Base-by-base conservation (phyloP, 2,888 invertebrate species). In the Brachycybe producta region DNA sequence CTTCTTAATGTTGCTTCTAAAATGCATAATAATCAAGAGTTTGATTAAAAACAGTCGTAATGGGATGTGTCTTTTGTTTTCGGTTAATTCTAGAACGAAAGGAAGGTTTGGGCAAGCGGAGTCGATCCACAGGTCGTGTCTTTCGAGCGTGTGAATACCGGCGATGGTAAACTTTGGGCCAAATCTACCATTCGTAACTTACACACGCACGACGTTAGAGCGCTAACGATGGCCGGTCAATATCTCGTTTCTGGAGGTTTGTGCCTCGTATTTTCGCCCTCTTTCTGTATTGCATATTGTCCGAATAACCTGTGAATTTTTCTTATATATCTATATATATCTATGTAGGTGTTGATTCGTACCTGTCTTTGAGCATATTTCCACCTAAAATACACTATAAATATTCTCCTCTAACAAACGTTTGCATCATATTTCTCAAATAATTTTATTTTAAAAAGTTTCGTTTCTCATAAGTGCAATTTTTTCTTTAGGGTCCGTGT, bases 201-300 rank as follows among this genome's bases (percentile, higher is more conserved):
- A 44, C 92, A 94, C 65, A 79, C 80, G 42, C 88, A 94, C 65
- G 91, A 91, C 69, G 86, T 94, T 1, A 76, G 82, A 59, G 76
- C 80, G 0, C 66, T 92, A 45, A 71, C 76, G 2, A 70, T 80
- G 34, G 71, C 75, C 44, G 75, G 74, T 8, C 73, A 77, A 4
- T 76, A 75, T 61, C 69, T 91, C 17, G 76, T 83, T 58, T 87
- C 90, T 1, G 85, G 80, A 52, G 91, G 73, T 72, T 26, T n/a
- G 40, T n/a, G 8, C n/a, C n/a, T n/a, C n/a, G n/a, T n/a, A n/a
- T n/a, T n/a, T n/a, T n/a, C n/a, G n/a, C n/a, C n/a, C n/a, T n/a
- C n/a, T n/a, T n/a, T n/a, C n/a, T n/a, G n/a, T n/a, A n/a, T n/a
- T n/a, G n/a, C n/a, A n/a, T n/a, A n/a, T n/a, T 19, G 8, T 3